Evolutionary conservation across 2,888 invertebrate genomes (phyloP), one percentile per base, ranked within the genome.

Genomic region (Acleris holmiana): DNA sequence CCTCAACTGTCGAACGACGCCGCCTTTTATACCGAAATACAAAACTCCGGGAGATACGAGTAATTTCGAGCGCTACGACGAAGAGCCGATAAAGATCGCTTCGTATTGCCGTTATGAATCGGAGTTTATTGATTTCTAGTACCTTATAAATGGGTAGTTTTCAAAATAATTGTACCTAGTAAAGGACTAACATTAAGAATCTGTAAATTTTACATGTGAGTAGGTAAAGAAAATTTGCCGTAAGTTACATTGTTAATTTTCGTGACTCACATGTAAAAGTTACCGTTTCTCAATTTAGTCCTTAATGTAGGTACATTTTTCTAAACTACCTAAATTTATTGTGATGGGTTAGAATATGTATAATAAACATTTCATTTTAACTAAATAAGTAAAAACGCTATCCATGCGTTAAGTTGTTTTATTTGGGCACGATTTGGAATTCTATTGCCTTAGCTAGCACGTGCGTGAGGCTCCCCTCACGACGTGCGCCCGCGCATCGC

Each of bases 51-150:
- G 94, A 1, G 97, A 98, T 76, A 93, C 95, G 0, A 94, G 94
- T 5, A 95, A 97, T 80, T 98, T 97, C 76, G 96, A 96, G 66
- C 88, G 93, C 55, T 96, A 95, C 77, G 94, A 94, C 0, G 92
- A 92, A 67, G 89, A 89, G 64, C 73, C 81, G 2, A 77, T 91
- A 60, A 68, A 71, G 2, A 73, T 77, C 2, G 74, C 81, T 15
- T 83, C 88, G 6, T 74, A 73, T 29, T 91, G 92, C 72, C 85
- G 84, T 57, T 91, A 73, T 67, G 86, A 85, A 71, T 83, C 86
- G 0, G 84, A 87, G 71, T 91, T 92, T 76, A 67, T 75, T 29
- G 91, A 93, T 69, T 91, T 91, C 76, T 90, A 83, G 73, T 66
- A 29, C 8, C 8, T 29, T 13, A 35, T 19, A 48, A n/a, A n/a